Percentiles rank a stretch among this genome's conserved stretches.
phyloP scores from a whole-genome alignment of 2,888 invertebrate genomes.

The Thumatha senex region DNA sequence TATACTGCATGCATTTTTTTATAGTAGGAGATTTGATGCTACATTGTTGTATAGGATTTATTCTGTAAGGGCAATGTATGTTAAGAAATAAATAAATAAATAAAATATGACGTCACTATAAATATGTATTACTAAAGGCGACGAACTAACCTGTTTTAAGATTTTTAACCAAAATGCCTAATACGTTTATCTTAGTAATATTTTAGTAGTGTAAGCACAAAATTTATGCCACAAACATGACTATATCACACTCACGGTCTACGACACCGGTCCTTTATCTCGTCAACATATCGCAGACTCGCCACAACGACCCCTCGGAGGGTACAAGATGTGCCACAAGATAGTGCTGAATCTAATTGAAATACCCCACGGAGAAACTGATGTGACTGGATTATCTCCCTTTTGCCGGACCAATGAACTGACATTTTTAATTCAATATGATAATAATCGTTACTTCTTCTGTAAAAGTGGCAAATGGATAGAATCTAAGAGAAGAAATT shows the following conservation, averaged over 20 bases:
- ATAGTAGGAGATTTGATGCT: too few species aligned
- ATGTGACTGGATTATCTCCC: constrained; percentile 20
- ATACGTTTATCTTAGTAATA: not conserved
- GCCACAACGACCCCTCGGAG: constrained; percentile 28
- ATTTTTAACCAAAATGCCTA: not conserved
- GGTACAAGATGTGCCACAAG: constrained; percentile 43
- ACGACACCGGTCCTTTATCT: constrained; percentile 42
- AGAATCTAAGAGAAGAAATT: too few species aligned
- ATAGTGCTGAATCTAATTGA: constrained; percentile 60
- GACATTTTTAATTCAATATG: constrained; percentile 2
- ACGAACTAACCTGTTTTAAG: too few species aligned
- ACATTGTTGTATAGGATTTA: too few species aligned
- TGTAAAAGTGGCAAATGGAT: too few species aligned
- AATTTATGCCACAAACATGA: constrained; percentile 25
- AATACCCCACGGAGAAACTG: constrained; percentile 37
- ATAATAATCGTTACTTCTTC: not conserved
- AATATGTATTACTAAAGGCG: too few species aligned
- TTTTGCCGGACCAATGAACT: constrained; percentile 27
- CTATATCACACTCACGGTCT: constrained; percentile 19
- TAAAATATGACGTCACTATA: too few species aligned
- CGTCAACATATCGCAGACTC: constrained; percentile 54
- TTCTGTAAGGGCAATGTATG: too few species aligned
- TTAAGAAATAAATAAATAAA: too few species aligned
- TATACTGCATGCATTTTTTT: too few species aligned
- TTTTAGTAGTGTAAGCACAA: constrained; percentile 12